Conservation (phyloP, 92 coral and sea anemone species). For the Parazoanthus swiftii region DNA sequence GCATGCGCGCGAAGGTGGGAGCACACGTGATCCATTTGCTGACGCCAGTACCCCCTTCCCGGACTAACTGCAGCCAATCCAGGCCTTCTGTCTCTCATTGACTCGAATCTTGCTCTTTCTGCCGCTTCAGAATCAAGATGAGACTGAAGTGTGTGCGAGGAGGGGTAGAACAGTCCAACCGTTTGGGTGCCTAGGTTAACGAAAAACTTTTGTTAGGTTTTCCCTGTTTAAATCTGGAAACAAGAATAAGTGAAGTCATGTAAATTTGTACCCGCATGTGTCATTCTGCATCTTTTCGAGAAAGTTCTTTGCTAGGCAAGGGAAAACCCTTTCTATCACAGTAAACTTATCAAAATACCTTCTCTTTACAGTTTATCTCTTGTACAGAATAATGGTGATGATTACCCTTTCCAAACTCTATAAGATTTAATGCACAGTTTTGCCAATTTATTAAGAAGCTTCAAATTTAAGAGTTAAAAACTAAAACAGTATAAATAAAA, state of each 20-base stretch:
- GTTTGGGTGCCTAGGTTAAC: constrained; percentile 80
- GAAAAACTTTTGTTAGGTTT: not conserved
- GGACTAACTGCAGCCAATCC: constrained; percentile 92
- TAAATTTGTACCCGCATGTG: too few relatives aligned
- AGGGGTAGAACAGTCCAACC: constrained; percentile 91
- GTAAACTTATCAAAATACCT: too few relatives aligned
- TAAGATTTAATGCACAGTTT: too few relatives aligned
- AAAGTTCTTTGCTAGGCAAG: not conserved
- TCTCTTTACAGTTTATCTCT: too few relatives aligned
- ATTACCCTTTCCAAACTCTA: too few relatives aligned
- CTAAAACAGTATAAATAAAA: too few relatives aligned
- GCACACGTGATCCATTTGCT: constrained; percentile 98
- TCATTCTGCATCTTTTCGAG: not conserved
- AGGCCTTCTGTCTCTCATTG: constrained; percentile 86
- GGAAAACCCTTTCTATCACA: too few relatives aligned
- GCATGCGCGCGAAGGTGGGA: constrained; percentile 96
- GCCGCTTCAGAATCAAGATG: constrained; percentile 70
- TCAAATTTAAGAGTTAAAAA: too few relatives aligned
- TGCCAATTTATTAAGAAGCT: too few relatives aligned
- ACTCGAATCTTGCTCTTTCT: constrained; percentile 80
- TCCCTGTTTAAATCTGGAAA: not conserved
- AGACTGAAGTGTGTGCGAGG: constrained; percentile 74
- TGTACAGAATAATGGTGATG: too few relatives aligned
- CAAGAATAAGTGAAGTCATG: not conserved
- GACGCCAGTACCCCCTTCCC: constrained; percentile 97